Evolutionary conservation across 2,113 vertebrate genomes (phyloP).

Genomic region (Hyaena hyaena): DNA sequence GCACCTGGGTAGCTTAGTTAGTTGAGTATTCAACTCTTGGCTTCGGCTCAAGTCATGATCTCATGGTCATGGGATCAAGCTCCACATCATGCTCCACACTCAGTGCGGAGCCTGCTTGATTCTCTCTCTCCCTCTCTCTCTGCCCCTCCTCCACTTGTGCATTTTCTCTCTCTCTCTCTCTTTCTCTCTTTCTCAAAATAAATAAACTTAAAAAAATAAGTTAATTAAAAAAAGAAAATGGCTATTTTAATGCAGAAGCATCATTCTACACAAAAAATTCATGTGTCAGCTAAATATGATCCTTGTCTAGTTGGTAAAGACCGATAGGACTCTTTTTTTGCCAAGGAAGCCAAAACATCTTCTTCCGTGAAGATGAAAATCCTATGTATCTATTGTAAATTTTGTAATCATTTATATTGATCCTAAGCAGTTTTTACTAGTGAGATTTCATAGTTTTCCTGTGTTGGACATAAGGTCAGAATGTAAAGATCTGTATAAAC

Average conservation of each 20-base stretch:
- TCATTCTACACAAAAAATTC: background rate
- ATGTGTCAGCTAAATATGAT: background rate
- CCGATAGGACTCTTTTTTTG: background rate
- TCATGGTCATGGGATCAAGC: too few relatives aligned
- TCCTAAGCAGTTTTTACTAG: background rate
- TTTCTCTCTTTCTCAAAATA: too few relatives aligned
- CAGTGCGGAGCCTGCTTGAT: too few relatives aligned
- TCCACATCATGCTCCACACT: too few relatives aligned
- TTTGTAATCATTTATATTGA: background rate
- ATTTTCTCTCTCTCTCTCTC: too few relatives aligned
- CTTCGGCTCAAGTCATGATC: too few relatives aligned
- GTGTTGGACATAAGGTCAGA: slow-evolving; percentile 7
- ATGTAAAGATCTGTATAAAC: background rate
- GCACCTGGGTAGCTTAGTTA: too few relatives aligned
- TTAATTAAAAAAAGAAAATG: background rate
- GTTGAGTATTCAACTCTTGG: too few relatives aligned
- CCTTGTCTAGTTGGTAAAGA: background rate
- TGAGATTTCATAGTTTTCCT: slow-evolving; percentile 33
- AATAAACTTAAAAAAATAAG: too few relatives aligned
- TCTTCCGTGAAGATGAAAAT: background rate
- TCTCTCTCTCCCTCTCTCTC: too few relatives aligned
- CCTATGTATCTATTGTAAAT: background rate
- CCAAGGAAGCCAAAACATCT: background rate
- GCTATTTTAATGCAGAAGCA: background rate
- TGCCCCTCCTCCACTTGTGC: too few relatives aligned